These are phyloP conservation scores for Orthosia incerta DNA, from an alignment of 2,888 invertebrate genomes.

Conservation along the genomic window DNA sequence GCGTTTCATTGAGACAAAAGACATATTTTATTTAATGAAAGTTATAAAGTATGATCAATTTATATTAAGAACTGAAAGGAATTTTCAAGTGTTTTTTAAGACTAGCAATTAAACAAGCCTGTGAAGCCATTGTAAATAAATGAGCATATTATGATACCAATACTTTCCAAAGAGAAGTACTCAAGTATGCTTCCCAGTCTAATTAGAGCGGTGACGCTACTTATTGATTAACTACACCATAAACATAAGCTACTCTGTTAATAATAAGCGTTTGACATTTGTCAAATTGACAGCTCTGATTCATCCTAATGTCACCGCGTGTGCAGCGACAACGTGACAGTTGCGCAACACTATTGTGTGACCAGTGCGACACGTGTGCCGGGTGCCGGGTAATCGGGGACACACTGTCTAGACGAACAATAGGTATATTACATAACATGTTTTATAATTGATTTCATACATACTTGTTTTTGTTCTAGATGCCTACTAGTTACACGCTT, in stretches of 20 bases:
- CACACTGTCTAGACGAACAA: slow-evolving; percentile 68
- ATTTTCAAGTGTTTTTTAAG: not conserved
- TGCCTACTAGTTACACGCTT: slow-evolving; percentile 30
- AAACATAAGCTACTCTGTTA: not conserved
- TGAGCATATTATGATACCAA: not conserved
- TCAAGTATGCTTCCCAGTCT: no score
- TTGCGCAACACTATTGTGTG: slow-evolving; percentile 62
- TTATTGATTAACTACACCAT: not conserved
- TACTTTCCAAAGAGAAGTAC: no score
- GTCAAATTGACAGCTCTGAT: slow-evolving; percentile 57
- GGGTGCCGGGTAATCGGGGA: slow-evolving; percentile 56
- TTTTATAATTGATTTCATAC: slow-evolving; percentile 61
- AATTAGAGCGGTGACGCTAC: not conserved
- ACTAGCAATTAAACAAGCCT: not conserved
- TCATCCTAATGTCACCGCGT: slow-evolving; percentile 37
- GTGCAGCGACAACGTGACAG: slow-evolving; percentile 42
- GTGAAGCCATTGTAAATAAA: not conserved
- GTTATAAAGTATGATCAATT: not conserved
- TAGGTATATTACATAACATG: slow-evolving; percentile 65
- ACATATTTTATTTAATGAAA: not conserved
- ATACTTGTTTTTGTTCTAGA: slow-evolving; percentile 49
- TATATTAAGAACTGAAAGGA: slow-evolving; percentile 1
- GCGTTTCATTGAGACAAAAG: not conserved
- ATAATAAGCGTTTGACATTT: slow-evolving; percentile 36
- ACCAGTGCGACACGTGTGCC: slow-evolving; percentile 54